phyloP scores from a whole-genome alignment of 2,797 vertebrate genomes.

The Aeoliscus strigatus region DNA sequence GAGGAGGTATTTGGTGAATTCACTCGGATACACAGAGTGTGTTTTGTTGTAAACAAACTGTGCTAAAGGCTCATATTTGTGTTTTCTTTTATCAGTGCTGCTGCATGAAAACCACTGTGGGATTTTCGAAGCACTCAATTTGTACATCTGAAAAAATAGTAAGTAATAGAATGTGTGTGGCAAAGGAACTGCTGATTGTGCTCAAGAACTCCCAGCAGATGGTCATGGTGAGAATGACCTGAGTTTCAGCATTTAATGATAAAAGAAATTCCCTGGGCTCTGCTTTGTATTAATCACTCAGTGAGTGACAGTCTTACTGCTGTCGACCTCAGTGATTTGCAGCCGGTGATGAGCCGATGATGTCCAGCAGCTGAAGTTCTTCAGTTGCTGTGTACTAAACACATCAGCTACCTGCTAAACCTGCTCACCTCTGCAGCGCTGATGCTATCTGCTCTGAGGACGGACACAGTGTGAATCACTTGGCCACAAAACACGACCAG shows the following conservation, averaged over 20 bases:
- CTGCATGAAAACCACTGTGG: background rate
- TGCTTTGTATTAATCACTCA: too few relatives aligned
- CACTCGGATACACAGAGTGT: background rate
- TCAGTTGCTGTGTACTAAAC: conserved; percentile 56
- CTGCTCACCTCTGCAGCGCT: conserved; percentile 29
- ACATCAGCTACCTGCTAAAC: conserved; percentile 39
- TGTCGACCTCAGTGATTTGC: background rate
- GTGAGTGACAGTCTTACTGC: too few relatives aligned
- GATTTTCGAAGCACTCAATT: background rate
- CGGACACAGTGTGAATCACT: background rate
- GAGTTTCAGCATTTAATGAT: too few relatives aligned
- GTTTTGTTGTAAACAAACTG: background rate
- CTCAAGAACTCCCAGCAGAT: background rate
- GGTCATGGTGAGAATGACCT: background rate
- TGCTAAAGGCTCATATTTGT: background rate
- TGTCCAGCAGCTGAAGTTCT: conserved; percentile 39
- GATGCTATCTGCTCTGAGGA: conserved; percentile 35
- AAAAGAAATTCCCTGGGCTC: too few relatives aligned
- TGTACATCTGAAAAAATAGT: background rate
- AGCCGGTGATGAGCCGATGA: conserved; percentile 9
- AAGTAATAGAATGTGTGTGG: background rate
- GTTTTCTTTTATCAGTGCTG: background rate
- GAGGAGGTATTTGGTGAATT: too few relatives aligned
- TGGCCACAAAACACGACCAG: background rate
- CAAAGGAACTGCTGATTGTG: background rate